phyloP scores from a whole-genome alignment of 2,888 invertebrate genomes.

The Maniola hyperantus region DNA sequence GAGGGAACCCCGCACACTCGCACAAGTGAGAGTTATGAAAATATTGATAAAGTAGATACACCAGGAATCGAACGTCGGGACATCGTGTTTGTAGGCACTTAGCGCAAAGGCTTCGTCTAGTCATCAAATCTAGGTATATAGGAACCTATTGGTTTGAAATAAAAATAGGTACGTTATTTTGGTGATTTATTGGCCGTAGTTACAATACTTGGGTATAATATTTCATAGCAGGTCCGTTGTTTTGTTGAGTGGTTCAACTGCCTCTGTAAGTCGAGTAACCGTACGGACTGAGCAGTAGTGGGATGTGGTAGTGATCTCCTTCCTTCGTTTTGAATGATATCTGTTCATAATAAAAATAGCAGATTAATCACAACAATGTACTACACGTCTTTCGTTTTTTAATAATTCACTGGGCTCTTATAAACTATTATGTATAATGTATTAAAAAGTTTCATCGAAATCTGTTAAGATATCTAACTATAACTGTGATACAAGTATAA shows the following conservation, averaged over 20 bases:
- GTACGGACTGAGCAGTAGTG: conserved; percentile 88
- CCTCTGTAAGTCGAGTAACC: conserved; percentile 91
- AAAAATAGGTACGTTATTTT: not conserved
- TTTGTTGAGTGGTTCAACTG: conserved; percentile 60
- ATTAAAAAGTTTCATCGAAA: not conserved
- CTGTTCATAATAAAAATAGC: conserved; percentile 57
- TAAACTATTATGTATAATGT: no score
- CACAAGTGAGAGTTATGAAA: no score
- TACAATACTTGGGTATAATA: not conserved
- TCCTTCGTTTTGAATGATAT: conserved; percentile 86
- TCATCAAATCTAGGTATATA: no score
- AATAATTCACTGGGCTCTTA: not conserved
- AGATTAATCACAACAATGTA: not conserved
- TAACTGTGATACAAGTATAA: not conserved
- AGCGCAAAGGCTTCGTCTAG: no score
- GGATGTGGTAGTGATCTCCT: conserved; percentile 88
- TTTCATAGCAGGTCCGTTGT: not conserved
- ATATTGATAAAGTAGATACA: no score
- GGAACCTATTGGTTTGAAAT: no score
- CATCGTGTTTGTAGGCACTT: no score
- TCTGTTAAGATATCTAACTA: not conserved
- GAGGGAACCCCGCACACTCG: no score
- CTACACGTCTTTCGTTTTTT: not conserved
- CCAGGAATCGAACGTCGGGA: no score
- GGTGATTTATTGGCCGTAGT: not conserved